Evolutionary conservation across 2,888 invertebrate species (phyloP), one percentile per base, ranked within the genome.

Genomic region (Drosophila anomelani): DNA sequence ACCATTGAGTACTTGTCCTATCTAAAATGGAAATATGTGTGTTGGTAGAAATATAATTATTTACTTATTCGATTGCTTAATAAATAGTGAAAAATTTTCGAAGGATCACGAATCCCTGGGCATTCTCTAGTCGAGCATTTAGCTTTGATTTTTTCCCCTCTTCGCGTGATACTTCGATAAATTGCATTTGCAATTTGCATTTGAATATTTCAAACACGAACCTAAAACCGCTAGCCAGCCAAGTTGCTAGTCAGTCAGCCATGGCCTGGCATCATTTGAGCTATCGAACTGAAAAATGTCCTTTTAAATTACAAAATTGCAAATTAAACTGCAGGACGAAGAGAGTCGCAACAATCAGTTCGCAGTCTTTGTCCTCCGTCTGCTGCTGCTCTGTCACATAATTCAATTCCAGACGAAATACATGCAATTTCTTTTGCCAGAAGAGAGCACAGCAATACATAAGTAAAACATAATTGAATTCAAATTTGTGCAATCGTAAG

Each of bases 401-500:
- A 85, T 89, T 87, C 81, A 85, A 85, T 85, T 85, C 76, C 71
- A 87, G 77, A 74, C 85, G 77, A 88, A 88, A 88, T 88, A 78
- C 78, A 88, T 85, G 89, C 85, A 85, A 88, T 85, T 85, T 86
- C 76, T 76, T 84, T 77, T 81, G 55, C 70, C 55, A 62, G 71
- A 66, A 44, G 60, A 64, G 57, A 59, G 75, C 73, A 55, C 67
- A 68, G 61, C 77, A 79, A 79, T 74, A 83, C 87, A 88, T 88
- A 85, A 88, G 85, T 85, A 88, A 85, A 85, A 82, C 85, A 85
- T 85, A 85, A 85, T 85, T 85, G 85, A 89, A 85, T 85, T 85
- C 85, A 85, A 85, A 85, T 85, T 85, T 88, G 85, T 85, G 85
- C 89, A 85, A 85, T 85, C 89, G 85, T 87, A 85, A 85, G 85